Conservation (phyloP, 2,113 vertebrate genomes). For the Marmota monax region DNA sequence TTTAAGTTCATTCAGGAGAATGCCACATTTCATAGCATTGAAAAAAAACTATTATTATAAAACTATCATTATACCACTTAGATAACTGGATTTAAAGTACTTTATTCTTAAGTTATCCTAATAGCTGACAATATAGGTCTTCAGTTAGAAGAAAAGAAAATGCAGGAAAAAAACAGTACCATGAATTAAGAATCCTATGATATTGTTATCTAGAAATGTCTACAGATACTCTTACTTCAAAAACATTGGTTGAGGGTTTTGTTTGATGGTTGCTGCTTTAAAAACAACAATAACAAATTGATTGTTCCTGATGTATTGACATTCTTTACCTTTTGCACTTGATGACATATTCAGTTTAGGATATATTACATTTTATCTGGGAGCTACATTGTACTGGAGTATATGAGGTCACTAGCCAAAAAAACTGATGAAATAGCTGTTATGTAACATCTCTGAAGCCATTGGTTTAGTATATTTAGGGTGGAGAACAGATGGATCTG, state of each 20-base stretch:
- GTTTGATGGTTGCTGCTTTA: not conserved
- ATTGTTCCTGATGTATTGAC: conserved; percentile 37
- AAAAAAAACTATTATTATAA: conserved; percentile 39
- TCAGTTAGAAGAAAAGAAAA: conserved; percentile 56
- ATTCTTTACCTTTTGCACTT: conserved; percentile 58
- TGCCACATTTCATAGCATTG: conserved; percentile 69
- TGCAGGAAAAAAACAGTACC: not conserved
- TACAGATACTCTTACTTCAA: conserved; percentile 25
- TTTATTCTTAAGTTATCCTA: conserved; percentile 50
- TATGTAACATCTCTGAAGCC: conserved; percentile 83
- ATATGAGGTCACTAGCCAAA: conserved; percentile 65
- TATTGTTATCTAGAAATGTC: conserved; percentile 31
- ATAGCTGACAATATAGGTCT: not conserved
- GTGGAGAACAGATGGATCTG: conserved; percentile 66
- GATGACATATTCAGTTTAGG: conserved; percentile 71
- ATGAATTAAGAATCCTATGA: conserved; percentile 28
- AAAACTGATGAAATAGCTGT: conserved; percentile 79
- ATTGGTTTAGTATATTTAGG: conserved; percentile 59
- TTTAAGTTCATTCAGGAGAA: conserved; percentile 75
- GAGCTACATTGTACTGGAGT: conserved; percentile 50
- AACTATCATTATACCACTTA: not conserved
- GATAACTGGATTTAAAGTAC: conserved; percentile 68
- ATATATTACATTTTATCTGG: conserved; percentile 76
- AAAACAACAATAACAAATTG: not conserved
- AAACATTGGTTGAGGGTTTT: conserved; percentile 31